phyloP scores from a whole-genome alignment of 2,797 vertebrate genomes.

The Ctenochaetus hawaiiensis region DNA sequence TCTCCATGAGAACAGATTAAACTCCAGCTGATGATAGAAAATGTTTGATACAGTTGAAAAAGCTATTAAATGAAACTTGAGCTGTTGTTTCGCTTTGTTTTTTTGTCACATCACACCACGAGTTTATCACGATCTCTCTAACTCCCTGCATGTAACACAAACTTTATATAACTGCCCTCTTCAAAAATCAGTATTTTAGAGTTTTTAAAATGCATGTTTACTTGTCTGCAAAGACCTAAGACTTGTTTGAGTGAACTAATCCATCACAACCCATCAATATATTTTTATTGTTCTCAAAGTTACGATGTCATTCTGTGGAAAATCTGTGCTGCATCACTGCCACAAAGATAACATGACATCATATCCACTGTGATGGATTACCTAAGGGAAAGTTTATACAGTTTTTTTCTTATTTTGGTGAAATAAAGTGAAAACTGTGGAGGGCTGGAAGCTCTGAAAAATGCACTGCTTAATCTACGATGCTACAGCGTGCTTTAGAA shows the following conservation, averaged over 20 bases:
- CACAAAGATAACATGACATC: background rate
- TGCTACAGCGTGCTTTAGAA: slow-evolving; percentile 6
- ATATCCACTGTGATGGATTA: slow-evolving; percentile 5
- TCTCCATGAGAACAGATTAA: background rate
- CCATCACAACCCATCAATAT: background rate
- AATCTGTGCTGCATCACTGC: background rate
- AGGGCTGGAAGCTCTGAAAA: background rate
- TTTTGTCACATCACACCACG: background rate
- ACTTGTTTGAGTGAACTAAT: background rate
- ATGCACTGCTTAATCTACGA: slow-evolving; percentile 5
- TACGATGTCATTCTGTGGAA: background rate
- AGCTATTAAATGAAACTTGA: background rate
- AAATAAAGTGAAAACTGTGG: slow-evolving; percentile 23
- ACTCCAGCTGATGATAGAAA: background rate
- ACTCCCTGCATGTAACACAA: background rate
- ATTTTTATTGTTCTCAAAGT: slow-evolving; percentile 6
- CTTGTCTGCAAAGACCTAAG: background rate
- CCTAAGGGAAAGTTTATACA: slow-evolving; percentile 6
- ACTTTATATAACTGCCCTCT: background rate
- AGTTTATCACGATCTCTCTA: background rate
- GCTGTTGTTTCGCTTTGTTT: no score
- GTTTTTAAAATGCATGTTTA: background rate
- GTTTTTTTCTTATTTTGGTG: slow-evolving; percentile 8
- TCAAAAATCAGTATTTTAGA: background rate
- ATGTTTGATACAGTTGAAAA: background rate